Conservation (phyloP, 1,140 invertebrate genomes). For the Drosophila repletoides region DNA sequence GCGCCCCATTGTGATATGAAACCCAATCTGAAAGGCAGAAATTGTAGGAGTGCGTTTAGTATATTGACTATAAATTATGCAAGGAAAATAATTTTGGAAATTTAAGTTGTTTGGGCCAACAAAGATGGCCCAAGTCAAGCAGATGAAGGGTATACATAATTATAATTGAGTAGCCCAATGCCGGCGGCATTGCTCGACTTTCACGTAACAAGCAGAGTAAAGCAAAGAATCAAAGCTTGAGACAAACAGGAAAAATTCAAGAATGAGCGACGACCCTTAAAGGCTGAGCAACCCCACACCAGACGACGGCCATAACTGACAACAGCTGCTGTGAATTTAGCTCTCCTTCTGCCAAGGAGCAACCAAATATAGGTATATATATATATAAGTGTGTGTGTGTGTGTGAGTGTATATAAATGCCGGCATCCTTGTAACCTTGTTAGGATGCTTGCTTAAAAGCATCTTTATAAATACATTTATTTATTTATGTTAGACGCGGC, state of each 20-base stretch:
- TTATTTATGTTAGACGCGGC: conserved; percentile 72
- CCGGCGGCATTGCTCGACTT: conserved; percentile 43
- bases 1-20: conserved; percentile 91
- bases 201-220: conserved; percentile 28
- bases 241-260: conserved; percentile 9
- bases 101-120: conserved; percentile 12
- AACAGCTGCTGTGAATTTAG: conserved; percentile 71
- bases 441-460: conserved; percentile 75
- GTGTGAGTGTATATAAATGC: conserved; percentile 14
- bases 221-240: conserved; percentile 19
- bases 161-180: conserved; percentile 11
- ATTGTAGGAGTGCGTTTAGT: conserved; percentile 27
- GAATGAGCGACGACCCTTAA: conserved; percentile 53
- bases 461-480: conserved; percentile 82
- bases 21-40: conserved; percentile 87
- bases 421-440: conserved; percentile 55
- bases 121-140: conserved; percentile 40
- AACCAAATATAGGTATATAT: conserved; percentile 12
- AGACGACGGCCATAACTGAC: conserved; percentile 51
- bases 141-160: neutral
- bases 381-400: neutral
- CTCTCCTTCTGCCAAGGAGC: conserved; percentile 6
- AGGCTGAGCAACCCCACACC: conserved; percentile 52
- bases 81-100: conserved; percentile 46
- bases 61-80: conserved; percentile 57